Evolutionary conservation across 2,113 vertebrate genomes (phyloP).

Genomic region (Agelaius phoeniceus): DNA sequence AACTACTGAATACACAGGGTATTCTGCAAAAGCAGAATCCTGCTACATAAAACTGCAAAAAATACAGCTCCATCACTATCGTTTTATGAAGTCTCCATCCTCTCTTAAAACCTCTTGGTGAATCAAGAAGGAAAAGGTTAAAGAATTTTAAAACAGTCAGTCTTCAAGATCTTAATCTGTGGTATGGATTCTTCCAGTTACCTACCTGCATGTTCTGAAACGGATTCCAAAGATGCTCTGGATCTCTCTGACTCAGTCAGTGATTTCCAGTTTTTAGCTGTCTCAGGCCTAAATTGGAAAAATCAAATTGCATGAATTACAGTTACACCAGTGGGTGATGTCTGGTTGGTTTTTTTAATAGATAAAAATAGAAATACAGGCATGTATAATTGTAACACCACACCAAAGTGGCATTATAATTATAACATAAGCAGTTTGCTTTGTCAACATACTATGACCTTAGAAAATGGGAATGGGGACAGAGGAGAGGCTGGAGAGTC

Average conservation of each 20-base stretch:
- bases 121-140: neutral
- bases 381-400: neutral
- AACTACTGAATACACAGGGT: neutral
- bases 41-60: neutral
- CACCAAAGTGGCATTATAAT: neutral
- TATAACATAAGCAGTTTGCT: neutral
- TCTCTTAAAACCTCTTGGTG: neutral
- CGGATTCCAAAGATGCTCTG: slow-evolving; percentile 72
- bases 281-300: slow-evolving; percentile 77
- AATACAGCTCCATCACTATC: neutral
- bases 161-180: neutral
- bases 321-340: neutral
- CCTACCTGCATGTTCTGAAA: slow-evolving; percentile 79
- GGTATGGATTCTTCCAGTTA: neutral
- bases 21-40: neutral
- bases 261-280: slow-evolving; percentile 76
- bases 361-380: neutral
- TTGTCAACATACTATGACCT: neutral
- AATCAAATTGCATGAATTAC: neutral
- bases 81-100: neutral
- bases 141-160: neutral
- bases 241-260: slow-evolving; percentile 76
- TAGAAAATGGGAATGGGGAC: neutral
- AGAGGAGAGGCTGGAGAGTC: neutral
- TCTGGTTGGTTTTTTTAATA: neutral